Evolutionary conservation across 2,113 vertebrate species (phyloP).

Genomic region (Passer domesticus): DNA sequence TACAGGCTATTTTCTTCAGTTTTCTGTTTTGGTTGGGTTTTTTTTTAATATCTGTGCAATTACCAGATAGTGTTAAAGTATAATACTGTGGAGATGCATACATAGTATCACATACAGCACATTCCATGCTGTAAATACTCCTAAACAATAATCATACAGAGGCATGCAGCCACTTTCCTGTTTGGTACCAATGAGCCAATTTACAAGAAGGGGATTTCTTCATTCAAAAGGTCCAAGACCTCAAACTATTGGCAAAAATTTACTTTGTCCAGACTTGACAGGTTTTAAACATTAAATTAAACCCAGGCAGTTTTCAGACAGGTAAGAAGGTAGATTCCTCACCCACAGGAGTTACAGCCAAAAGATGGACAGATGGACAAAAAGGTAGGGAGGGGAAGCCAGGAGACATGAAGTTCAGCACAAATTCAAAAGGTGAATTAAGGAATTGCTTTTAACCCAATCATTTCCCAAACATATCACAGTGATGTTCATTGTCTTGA

Average conservation of each 20-base stretch:
- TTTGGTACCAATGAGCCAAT: not conserved
- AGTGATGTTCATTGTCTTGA: not conserved
- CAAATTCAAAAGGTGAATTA: not conserved
- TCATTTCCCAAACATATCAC: not conserved
- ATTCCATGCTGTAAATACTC: not conserved
- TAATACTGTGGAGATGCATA: not conserved
- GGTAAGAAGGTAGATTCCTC: not conserved
- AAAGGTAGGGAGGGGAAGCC: not conserved
- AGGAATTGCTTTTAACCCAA: not conserved
- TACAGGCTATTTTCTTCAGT: not conserved
- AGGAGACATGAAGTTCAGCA: not conserved
- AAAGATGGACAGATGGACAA: not conserved
- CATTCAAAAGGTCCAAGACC: not conserved
- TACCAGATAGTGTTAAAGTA: not conserved
- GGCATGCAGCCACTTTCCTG: not conserved
- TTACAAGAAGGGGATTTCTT: not conserved
- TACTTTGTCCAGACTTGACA: not conserved
- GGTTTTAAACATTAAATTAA: constrained; percentile 13
- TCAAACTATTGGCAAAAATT: not conserved
- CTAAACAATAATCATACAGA: not conserved
- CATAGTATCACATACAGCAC: not conserved
- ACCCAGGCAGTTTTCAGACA: not conserved
- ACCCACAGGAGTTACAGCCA: not conserved
- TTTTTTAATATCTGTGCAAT: not conserved
- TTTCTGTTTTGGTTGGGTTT: too few relatives aligned